Base-by-base conservation (phyloP, 2,113 vertebrate genomes). In the Motacilla alba region DNA sequence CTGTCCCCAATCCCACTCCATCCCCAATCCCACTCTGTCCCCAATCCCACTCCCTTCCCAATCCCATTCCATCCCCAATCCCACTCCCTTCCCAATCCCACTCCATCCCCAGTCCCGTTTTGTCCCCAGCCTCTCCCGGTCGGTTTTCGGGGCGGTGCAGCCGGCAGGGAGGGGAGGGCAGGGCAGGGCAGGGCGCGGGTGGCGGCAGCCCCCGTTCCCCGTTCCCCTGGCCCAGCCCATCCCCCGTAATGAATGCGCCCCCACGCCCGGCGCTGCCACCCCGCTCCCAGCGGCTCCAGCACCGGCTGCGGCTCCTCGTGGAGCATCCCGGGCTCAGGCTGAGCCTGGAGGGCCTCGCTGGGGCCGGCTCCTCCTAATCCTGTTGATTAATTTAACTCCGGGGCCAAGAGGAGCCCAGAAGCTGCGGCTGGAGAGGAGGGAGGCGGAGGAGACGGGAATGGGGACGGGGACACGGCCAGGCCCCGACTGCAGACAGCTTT, bases 181-280 rank as follows among this genome's bases (percentile, higher is more conserved):
- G 13, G 49, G 52, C 11, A 75, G 74, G 83, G 90, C 58, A 33
- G 90, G 55, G 67, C 41, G 46, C 37, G 37, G 64, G 55, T 39
- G 30, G 24, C 23, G 6, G 46, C 63, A 33, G 76, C 53, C 77
- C 87, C 31, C 81, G 58, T 73, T 84, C 37, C 55, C 35, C 69
- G 35, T 35, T 7, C 35, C 35, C 35, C 35, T 35, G 9, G 12
- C 41, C 62, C 21, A 50, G 56, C 39, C 89, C 46, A 55, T 46
- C 74, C 67, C 39, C 41, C 49, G 96, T 98, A 99, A 99, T 98
- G 98, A 98, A 98, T 98, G 98, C 98, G 87, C 82, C 94, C 97
- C 97, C 98, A 98, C 97, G 98, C 94, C 97, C 97, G 98, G 98
- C 97, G 98, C 94, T 56, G 63, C 88, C 78, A 84, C 76, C 84